Percentiles rank a stretch among this genome's conserved stretches.
Evolutionary conservation across 2,888 invertebrate genomes (phyloP).

Genomic region (Euplagia quadripunctaria): DNA sequence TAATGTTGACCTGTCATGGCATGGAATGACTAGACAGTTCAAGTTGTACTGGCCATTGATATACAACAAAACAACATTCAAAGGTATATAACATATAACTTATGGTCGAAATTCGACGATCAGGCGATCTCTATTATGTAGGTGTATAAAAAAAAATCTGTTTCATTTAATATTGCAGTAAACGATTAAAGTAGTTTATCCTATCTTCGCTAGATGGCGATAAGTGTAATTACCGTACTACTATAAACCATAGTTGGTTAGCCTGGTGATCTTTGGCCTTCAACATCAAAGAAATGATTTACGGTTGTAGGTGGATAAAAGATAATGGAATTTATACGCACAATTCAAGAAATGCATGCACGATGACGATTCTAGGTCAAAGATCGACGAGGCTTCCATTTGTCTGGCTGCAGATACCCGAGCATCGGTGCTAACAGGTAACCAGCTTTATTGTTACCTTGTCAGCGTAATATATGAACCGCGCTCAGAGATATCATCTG

Average conservation of each 20-base stretch:
- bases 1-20: too few species aligned
- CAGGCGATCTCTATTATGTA: too few species aligned
- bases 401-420: constrained; percentile 65
- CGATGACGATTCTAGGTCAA: constrained; percentile 69
- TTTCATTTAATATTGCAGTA: background rate
- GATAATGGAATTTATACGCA: constrained; percentile 23
- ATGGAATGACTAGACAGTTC: too few species aligned
- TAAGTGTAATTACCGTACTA: background rate
- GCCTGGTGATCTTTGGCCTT: background rate
- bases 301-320: background rate
- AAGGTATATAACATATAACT: too few species aligned
- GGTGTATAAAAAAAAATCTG: background rate
- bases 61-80: too few species aligned
- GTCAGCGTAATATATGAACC: constrained; percentile 80
- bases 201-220: constrained; percentile 1
- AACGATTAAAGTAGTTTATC: background rate
- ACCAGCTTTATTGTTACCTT: constrained; percentile 79
- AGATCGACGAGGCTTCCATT: constrained; percentile 75
- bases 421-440: constrained; percentile 74
- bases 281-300: background rate
- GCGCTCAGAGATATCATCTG: constrained; percentile 72
- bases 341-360: constrained; percentile 51
- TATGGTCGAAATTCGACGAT: too few species aligned
- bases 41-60: too few species aligned
- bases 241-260: background rate